Conservation (phyloP, 2,888 invertebrate genomes). For the Acleris holmiana region DNA sequence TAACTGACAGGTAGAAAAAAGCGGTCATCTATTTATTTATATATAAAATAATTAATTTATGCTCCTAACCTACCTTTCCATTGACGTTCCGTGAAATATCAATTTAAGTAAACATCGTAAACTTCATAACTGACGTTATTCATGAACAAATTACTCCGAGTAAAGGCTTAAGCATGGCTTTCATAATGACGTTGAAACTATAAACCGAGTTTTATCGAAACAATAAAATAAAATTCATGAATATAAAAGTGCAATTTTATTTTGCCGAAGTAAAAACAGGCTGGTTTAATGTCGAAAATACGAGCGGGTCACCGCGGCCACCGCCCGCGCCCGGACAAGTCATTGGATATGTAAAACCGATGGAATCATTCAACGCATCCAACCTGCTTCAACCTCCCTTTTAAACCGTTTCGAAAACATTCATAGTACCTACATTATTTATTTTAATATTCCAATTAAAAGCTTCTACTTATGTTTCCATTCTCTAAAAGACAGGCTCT, state of each 20-base stretch:
- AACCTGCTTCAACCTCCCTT: background rate
- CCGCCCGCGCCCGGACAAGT: conserved; percentile 42
- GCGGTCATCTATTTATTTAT: no score
- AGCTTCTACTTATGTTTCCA: conserved; percentile 1
- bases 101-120: conserved; percentile 13
- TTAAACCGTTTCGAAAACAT: background rate
- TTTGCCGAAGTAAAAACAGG: conserved; percentile 57
- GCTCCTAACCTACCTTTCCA: background rate
- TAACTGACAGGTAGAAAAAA: no score
- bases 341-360: conserved; percentile 54
- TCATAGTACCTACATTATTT: background rate
- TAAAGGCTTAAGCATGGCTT: conserved; percentile 15
- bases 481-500: conserved; percentile 42
- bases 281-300: conserved; percentile 60
- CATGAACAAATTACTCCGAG: conserved; percentile 8
- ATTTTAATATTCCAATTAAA: conserved; percentile 1
- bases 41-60: no score
- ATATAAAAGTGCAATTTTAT: conserved; percentile 64
- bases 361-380: conserved; percentile 42
- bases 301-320: conserved; percentile 48
- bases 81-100: background rate
- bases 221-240: conserved; percentile 59
- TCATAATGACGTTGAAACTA: conserved; percentile 31
- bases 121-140: conserved; percentile 3
- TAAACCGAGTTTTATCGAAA: conserved; percentile 58